Evolutionary conservation across 2,888 invertebrate species (phyloP).

Genomic region (Ectemnius lituratus): DNA sequence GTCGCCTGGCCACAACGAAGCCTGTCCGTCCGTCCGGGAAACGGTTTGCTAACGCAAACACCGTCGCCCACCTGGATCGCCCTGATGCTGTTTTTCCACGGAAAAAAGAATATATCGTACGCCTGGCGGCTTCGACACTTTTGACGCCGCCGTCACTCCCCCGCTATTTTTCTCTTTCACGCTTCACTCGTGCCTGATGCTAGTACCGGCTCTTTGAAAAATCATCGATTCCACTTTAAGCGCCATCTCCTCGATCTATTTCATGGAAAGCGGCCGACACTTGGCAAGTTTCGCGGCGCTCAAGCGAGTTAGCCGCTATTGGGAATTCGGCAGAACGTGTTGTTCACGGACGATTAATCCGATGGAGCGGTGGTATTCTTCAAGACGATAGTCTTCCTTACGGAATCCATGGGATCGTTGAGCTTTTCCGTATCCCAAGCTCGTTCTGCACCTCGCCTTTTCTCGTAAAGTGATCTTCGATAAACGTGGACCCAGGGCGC

Average conservation of each 20-base stretch:
- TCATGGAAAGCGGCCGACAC: neutral
- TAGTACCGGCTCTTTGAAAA: neutral
- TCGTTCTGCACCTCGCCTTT: constrained; percentile 9
- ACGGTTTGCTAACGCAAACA: constrained; percentile 69
- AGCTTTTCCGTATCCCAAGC: constrained; percentile 44
- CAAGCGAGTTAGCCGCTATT: neutral
- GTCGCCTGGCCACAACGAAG: constrained; percentile 72
- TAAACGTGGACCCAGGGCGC: constrained; percentile 56
- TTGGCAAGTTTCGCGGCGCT: neutral
- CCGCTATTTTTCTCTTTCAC: constrained; percentile 2
- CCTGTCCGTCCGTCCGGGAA: constrained; percentile 67
- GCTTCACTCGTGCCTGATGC: constrained; percentile 17
- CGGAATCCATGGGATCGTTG: constrained; percentile 32
- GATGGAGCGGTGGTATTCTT: neutral
- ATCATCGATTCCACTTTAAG: neutral
- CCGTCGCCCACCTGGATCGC: constrained; percentile 60
- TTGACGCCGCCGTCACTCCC: constrained; percentile 43
- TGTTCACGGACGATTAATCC: constrained; percentile 37
- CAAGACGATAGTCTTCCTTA: neutral
- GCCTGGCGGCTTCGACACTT: constrained; percentile 52
- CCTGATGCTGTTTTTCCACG: constrained; percentile 57
- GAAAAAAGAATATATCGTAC: constrained; percentile 49
- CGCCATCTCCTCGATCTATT: neutral
- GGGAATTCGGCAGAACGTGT: constrained; percentile 13
- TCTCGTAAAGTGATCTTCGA: constrained; percentile 46